Base-by-base conservation (phyloP, 2,113 vertebrate species). In the Melospiza melodia region DNA sequence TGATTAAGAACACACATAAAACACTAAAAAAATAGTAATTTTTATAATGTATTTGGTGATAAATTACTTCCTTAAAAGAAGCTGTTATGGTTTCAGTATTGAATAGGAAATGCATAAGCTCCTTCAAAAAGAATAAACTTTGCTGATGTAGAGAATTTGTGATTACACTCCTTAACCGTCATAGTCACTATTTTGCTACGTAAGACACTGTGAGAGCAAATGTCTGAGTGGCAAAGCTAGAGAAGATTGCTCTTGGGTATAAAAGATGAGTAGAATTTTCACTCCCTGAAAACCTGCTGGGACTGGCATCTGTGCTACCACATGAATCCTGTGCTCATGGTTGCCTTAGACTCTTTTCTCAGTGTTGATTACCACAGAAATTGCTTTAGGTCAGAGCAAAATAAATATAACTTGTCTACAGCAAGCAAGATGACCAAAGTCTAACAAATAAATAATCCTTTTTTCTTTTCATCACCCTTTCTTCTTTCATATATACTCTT, bases 231-330 rank as follows among this genome's bases (percentile, higher is more conserved):
- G 27, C 20, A 89, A 66, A 58, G 24, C 49, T 55, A 86, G 37
- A 83, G 48, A 92, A 83, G 18, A 71, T 89, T 89, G 52, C 10
- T 76, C 27, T 72, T 78, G 83, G 92, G 88, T 57, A 89, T n/a
- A 86, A 93, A 94, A 94, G 62, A 92, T 66, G 17, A 89, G 63
- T 31, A 44, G 74, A 89, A 95, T 71, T 76, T 73, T 91, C 58
- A 48, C 24, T 73, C 37, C 72, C 75, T 81, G 82, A 58, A 90
- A 88, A 61, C 58, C 84, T 92, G 62, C 84, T 94, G 87, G 65
- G 62, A 83, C n/a, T 1, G 11, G 13, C 62, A 88, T 84, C 72
- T 87, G 65, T 87, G 57, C 24, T 81, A n/a, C 28, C 3, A 9
- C 77, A 87, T 73, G 55, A 90, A 91, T 74, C 31, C 58, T 46